These are phyloP conservation scores for Aphis craccivora DNA, from an alignment of 1,140 invertebrate genomes.

Conservation along the genomic window DNA sequence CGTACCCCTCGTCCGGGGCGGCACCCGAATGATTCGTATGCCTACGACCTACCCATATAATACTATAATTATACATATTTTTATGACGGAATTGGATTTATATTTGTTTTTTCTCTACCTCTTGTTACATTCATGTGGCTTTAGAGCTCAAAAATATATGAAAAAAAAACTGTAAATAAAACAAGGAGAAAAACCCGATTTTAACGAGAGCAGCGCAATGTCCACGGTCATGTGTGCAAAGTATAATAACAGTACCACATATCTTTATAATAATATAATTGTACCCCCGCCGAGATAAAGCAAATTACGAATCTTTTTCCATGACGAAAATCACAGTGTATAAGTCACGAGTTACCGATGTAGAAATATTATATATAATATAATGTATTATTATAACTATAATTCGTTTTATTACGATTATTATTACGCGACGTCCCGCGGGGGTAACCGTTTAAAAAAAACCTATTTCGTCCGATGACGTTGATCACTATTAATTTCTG, in stretches of 20 bases:
- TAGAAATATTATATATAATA: not conserved
- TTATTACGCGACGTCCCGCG: not conserved
- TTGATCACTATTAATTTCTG: constrained; percentile 28
- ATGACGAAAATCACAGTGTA: not conserved
- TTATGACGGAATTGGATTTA: not conserved
- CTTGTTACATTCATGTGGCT: too few relatives aligned
- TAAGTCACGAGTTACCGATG: constrained; percentile 1
- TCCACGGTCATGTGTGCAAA: not conserved
- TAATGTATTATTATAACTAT: constrained; percentile 12
- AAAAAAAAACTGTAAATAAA: not conserved
- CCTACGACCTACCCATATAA: not conserved
- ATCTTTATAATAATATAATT: not conserved
- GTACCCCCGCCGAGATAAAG: not conserved
- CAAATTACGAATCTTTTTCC: not conserved
- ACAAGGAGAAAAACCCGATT: not conserved
- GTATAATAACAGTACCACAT: not conserved
- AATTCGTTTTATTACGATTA: constrained; percentile 29
- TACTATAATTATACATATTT: not conserved
- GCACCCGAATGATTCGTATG: not conserved
- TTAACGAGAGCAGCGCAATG: not conserved
- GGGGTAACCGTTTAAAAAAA: not conserved
- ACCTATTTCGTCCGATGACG: not conserved
- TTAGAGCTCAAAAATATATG: not conserved
- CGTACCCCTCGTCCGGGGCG: constrained; percentile 44
- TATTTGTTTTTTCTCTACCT: not conserved